Conservation (phyloP, 2,888 invertebrate species). For the Drosophila buzzatii region DNA sequence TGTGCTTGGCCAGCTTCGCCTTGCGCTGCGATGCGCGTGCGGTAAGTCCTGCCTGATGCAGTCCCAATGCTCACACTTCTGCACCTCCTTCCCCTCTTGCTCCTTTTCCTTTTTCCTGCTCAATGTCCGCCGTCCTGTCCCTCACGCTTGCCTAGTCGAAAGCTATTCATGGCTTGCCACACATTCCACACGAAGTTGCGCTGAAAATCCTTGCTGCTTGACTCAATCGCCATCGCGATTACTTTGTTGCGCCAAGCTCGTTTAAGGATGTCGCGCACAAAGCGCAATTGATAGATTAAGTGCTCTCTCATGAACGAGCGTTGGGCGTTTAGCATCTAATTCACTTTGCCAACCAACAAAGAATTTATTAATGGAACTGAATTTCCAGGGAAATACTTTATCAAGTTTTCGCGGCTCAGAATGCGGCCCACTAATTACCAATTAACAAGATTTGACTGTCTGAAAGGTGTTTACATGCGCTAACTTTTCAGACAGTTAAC, state of each 20-base stretch:
- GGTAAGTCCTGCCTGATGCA: constrained; percentile 68
- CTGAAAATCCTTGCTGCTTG: constrained; percentile 25
- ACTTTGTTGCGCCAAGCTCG: constrained; percentile 33
- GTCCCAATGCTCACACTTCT: not conserved
- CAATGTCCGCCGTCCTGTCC: no score
- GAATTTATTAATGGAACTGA: not conserved
- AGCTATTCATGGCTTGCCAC: constrained; percentile 14
- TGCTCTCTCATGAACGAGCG: constrained; percentile 38
- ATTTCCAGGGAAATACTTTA: not conserved
- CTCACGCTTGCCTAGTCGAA: not conserved
- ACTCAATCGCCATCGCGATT: constrained; percentile 29
- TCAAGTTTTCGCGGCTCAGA: not conserved
- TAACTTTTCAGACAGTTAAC: not conserved
- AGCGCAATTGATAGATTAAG: constrained; percentile 49
- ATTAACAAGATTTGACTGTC: not conserved
- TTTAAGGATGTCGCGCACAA: constrained; percentile 30
- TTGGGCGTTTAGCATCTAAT: not conserved
- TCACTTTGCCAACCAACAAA: not conserved
- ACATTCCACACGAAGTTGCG: constrained; percentile 14
- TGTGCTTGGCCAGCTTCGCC: constrained; percentile 68
- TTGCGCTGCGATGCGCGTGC: constrained; percentile 82
- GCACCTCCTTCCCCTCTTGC: not conserved
- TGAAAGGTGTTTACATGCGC: not conserved
- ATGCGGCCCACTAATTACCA: not conserved
- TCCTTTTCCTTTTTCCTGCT: not conserved